Evolutionary conservation across 2,888 invertebrate genomes (phyloP).

Genomic region (Anorthoa munda): DNA sequence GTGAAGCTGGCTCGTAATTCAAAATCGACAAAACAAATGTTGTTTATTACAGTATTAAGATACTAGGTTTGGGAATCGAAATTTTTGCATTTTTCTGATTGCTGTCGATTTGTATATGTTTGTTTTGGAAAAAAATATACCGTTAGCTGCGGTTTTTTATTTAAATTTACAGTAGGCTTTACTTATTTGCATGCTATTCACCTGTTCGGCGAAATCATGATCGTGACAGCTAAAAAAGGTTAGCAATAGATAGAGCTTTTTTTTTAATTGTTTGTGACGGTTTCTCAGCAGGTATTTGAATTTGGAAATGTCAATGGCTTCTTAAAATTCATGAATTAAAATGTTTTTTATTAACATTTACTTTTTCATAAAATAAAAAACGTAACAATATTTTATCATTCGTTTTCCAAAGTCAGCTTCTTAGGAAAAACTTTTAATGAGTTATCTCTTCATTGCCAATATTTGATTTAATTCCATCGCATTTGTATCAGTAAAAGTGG

Average conservation of each 20-base stretch:
- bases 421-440: too few relatives aligned
- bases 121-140: slow-evolving; percentile 16
- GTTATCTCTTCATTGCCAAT: neutral
- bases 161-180: slow-evolving; percentile 43
- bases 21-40: slow-evolving; percentile 59
- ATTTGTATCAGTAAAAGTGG: neutral
- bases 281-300: slow-evolving; percentile 40
- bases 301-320: slow-evolving; percentile 52
- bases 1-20: slow-evolving; percentile 54
- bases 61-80: slow-evolving; percentile 35
- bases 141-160: slow-evolving; percentile 30
- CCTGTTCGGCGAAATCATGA: slow-evolving; percentile 43
- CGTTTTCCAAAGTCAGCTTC: neutral
- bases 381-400: neutral
- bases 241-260: slow-evolving; percentile 12
- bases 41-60: slow-evolving; percentile 39
- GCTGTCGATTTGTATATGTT: slow-evolving; percentile 35
- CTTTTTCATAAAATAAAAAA: neutral
- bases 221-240: slow-evolving; percentile 58
- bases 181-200: slow-evolving; percentile 58
- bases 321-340: slow-evolving; percentile 26
- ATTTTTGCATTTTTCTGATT: slow-evolving; percentile 32
- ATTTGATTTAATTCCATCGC: neutral
- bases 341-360: neutral
- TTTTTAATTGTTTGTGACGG: slow-evolving; percentile 37